Evolutionary conservation across 2,888 invertebrate species (phyloP).

Genomic region (Strigamia transsilvanica): DNA sequence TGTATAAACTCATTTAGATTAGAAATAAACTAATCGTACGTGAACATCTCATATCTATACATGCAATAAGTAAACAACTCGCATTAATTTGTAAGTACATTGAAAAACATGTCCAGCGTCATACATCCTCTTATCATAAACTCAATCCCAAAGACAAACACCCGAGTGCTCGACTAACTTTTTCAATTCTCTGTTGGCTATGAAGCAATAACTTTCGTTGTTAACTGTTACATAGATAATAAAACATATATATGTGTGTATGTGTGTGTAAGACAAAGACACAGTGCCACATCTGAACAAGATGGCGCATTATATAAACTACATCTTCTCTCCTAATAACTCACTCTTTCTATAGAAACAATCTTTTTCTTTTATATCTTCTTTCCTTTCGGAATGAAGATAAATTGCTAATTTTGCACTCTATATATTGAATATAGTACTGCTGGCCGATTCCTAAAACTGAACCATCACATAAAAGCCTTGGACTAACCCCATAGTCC

Average conservation of each 20-base stretch:
- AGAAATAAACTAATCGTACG: neutral
- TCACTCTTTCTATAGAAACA: conserved; percentile 27
- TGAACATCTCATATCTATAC: conserved; percentile 28
- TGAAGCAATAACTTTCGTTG: conserved; percentile 18
- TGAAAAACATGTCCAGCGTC: neutral
- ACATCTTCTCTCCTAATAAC: conserved; percentile 40
- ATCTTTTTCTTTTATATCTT: conserved; percentile 41
- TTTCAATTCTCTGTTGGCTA: neutral
- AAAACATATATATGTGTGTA: neutral
- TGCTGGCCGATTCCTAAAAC: conserved; percentile 34
- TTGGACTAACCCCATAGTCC: conserved; percentile 34
- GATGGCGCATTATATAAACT: conserved; percentile 39
- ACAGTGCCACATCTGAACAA: conserved; percentile 27
- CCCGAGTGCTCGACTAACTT: neutral
- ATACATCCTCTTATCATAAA: neutral
- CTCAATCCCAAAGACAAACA: conserved; percentile 1
- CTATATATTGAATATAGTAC: conserved; percentile 42
- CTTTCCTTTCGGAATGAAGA: conserved; percentile 35
- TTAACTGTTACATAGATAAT: neutral
- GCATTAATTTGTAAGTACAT: neutral
- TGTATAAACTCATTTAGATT: neutral
- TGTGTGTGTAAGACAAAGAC: conserved; percentile 28
- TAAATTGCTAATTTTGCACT: conserved; percentile 42
- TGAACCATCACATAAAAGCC: conserved; percentile 39
- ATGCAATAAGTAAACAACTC: conserved; percentile 9